Percentiles rank a stretch among this genome's conserved stretches.
phyloP scores from a whole-genome alignment of 2,113 vertebrate species.

The Pollachius pollachius region DNA sequence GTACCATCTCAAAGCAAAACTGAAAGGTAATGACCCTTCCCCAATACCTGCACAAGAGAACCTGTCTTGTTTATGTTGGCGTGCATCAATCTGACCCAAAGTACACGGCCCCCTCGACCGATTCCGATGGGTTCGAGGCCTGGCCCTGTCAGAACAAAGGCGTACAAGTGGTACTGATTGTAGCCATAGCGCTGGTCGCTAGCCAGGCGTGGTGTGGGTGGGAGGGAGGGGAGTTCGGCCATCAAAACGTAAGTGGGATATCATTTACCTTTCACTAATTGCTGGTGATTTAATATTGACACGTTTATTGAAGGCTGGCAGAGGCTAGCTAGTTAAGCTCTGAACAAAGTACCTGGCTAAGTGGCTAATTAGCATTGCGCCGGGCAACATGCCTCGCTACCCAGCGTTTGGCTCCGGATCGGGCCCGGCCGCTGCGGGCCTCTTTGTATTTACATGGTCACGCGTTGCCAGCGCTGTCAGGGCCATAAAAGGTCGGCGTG shows the following conservation, averaged over 20 bases:
- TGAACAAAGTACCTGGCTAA: slow-evolving; percentile 49
- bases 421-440: slow-evolving; percentile 31
- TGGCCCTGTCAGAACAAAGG: slow-evolving; percentile 41
- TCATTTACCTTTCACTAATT: slow-evolving; percentile 25
- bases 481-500: slow-evolving; percentile 46
- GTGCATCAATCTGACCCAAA: slow-evolving; percentile 50
- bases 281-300: slow-evolving; percentile 30
- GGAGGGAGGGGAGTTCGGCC: slow-evolving; percentile 8
- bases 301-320: slow-evolving; percentile 33
- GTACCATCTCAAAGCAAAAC: slow-evolving; percentile 57
- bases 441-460: slow-evolving; percentile 55
- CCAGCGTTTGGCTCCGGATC: slow-evolving; percentile 39
- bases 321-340: slow-evolving; percentile 45
- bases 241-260: slow-evolving; percentile 17
- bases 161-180: slow-evolving; percentile 30
- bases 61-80: slow-evolving; percentile 45
- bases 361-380: slow-evolving; percentile 41
- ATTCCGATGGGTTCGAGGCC: slow-evolving; percentile 9
- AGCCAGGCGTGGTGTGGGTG: slow-evolving; percentile 4
- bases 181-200: slow-evolving; percentile 11
- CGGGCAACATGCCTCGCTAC: slow-evolving; percentile 46
- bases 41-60: slow-evolving; percentile 46
- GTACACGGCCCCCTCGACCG: slow-evolving; percentile 30
- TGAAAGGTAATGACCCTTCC: slow-evolving; percentile 52
- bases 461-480: slow-evolving; percentile 57